phyloP scores from a whole-genome alignment of 2,797 vertebrate genomes.

The Lepidocolaptes lacrymiger region DNA sequence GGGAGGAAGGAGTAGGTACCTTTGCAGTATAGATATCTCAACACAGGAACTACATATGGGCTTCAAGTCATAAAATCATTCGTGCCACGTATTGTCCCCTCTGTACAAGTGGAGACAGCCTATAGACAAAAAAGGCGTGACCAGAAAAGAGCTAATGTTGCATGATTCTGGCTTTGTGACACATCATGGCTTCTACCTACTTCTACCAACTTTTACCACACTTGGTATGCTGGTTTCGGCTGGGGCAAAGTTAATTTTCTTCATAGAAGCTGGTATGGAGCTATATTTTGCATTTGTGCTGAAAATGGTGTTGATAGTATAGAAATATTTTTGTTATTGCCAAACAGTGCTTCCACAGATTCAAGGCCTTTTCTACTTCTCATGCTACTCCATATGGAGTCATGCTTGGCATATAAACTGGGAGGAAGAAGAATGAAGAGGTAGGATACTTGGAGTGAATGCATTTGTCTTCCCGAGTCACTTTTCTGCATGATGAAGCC shows the following conservation, averaged over 20 bases:
- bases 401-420: neutral
- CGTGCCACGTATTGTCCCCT: neutral
- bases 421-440: neutral
- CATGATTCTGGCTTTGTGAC: neutral
- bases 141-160: neutral
- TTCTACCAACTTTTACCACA: neutral
- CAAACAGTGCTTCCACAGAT: neutral
- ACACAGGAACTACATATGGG: neutral
- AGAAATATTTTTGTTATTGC: neutral
- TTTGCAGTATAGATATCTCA: neutral
- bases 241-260: neutral
- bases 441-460: neutral
- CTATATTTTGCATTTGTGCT: neutral
- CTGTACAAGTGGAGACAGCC: neutral
- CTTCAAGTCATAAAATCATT: neutral
- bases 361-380: neutral
- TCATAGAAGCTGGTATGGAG: neutral
- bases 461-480: neutral
- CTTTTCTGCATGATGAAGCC: neutral
- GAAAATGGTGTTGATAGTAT: neutral
- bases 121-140: neutral
- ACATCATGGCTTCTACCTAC: neutral
- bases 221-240: neutral
- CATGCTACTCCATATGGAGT: neutral
- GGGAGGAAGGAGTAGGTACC: neutral